Conservation (phyloP, 2,113 vertebrate species). For the Felis chaus region DNA sequence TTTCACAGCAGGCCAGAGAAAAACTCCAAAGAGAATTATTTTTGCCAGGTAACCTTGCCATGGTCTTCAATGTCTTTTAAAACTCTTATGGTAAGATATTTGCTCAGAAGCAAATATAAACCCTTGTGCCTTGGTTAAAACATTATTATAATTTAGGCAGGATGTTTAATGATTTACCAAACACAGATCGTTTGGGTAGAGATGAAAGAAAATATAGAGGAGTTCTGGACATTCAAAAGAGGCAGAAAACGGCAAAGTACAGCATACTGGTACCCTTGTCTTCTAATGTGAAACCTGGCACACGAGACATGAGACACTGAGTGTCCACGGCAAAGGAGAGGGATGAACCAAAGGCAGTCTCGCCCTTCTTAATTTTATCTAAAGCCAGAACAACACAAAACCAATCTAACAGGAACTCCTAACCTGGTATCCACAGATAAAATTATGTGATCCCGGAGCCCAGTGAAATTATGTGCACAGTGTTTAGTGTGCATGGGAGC, state of each 20-base stretch:
- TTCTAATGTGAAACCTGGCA: not conserved
- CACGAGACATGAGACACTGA: rapidly evolving
- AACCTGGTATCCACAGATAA: not conserved
- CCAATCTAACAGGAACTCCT: not conserved
- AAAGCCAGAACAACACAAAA: not conserved
- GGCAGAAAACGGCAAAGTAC: not conserved
- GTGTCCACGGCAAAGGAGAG: not conserved
- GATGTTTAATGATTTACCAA: not conserved
- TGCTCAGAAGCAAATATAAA: not conserved
- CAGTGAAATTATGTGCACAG: not conserved
- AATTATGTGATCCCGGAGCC: not conserved
- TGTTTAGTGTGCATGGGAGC: not conserved
- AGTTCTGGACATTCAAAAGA: not conserved
- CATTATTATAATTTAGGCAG: not conserved
- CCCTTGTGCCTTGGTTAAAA: not conserved
- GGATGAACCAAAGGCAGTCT: not conserved
- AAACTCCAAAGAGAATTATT: conserved; percentile 89
- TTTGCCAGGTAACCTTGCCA: conserved; percentile 87
- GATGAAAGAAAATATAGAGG: not conserved
- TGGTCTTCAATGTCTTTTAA: not conserved
- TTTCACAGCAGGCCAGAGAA: conserved; percentile 90
- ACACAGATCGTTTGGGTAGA: not conserved
- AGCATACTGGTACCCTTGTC: not conserved
- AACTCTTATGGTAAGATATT: not conserved
- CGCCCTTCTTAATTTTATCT: not conserved